A percentile compares a stretch with the other conserved stretches of the same genome.
Evolutionary conservation across 2,797 vertebrate genomes (phyloP).

Genomic region (Enteromius treurensis): DNA sequence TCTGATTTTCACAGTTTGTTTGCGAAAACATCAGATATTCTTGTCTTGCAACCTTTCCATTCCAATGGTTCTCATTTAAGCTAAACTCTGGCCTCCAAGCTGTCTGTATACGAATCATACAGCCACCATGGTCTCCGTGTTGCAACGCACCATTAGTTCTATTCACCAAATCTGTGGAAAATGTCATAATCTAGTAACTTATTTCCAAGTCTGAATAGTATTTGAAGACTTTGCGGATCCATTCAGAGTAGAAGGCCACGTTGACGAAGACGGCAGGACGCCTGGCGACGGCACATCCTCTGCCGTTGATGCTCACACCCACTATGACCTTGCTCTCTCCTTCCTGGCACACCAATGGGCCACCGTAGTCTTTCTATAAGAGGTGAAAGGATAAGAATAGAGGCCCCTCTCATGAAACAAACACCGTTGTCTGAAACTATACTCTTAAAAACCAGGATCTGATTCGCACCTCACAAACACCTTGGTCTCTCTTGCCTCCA

Average conservation of each 20-base stretch:
- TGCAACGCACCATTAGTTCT: neutral
- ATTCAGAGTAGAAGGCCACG: constrained; percentile 93
- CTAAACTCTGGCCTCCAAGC: neutral
- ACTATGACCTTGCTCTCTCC: constrained; percentile 89
- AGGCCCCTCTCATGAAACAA: neutral
- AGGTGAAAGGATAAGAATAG: neutral
- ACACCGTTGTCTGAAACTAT: neutral
- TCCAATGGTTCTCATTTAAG: constrained; percentile 15
- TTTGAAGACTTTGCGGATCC: constrained; percentile 94
- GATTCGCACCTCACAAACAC: constrained; percentile 89
- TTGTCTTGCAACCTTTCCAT: constrained; percentile 19
- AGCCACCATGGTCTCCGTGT: neutral
- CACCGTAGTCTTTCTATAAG: constrained; percentile 90
- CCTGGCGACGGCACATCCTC: constrained; percentile 88
- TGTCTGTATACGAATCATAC: neutral
- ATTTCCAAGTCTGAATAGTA: constrained; percentile 75
- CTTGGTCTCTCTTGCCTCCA: constrained; percentile 86
- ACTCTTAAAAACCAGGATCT: neutral
- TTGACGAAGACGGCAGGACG: constrained; percentile 93
- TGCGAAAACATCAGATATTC: neutral
- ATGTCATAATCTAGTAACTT: constrained; percentile 60
- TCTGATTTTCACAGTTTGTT: constrained; percentile 3
- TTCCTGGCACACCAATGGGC: constrained; percentile 92
- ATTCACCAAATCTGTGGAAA: neutral
- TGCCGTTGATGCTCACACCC: constrained; percentile 93